Conservation (phyloP, 2,888 invertebrate species). For the Leptinotarsa tumamoca region DNA sequence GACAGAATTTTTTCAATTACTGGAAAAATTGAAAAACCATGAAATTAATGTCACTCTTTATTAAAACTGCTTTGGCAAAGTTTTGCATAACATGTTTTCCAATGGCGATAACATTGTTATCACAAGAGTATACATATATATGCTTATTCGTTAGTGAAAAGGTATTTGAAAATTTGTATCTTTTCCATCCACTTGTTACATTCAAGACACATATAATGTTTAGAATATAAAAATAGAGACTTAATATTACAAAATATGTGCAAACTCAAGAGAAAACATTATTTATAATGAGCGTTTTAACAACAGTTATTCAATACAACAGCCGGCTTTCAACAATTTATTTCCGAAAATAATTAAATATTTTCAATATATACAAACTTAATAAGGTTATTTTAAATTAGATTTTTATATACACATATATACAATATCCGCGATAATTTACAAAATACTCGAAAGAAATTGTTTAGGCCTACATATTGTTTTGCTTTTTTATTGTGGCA, state of each 20-base stretch:
- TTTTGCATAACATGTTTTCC: too few species aligned
- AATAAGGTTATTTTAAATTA: constrained; percentile 49
- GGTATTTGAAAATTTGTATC: neutral
- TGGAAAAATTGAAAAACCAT: too few species aligned
- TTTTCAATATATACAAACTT: constrained; percentile 56
- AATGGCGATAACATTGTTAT: too few species aligned
- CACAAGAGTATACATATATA: too few species aligned
- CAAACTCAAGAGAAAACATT: constrained; percentile 42
- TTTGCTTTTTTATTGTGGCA: constrained; percentile 62
- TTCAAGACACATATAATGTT: constrained; percentile 29
- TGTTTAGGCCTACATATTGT: constrained; percentile 64
- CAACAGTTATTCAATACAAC: constrained; percentile 56
- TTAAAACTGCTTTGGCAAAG: too few species aligned
- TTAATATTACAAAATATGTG: constrained; percentile 45
- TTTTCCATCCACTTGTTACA: neutral
- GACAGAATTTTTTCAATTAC: too few species aligned
- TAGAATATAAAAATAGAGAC: constrained; percentile 63
- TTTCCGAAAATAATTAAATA: constrained; percentile 48
- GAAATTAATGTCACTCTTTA: too few species aligned
- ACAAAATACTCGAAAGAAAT: constrained; percentile 43
- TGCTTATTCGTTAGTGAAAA: too few species aligned
- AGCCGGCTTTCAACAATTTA: constrained; percentile 62
- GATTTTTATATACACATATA: constrained; percentile 51
- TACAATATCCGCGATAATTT: constrained; percentile 49
- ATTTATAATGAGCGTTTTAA: constrained; percentile 45